Percentiles rank a stretch among this genome's conserved stretches.
phyloP scores from a whole-genome alignment of 2,888 invertebrate genomes.

The Lepidochrysops patricia region DNA sequence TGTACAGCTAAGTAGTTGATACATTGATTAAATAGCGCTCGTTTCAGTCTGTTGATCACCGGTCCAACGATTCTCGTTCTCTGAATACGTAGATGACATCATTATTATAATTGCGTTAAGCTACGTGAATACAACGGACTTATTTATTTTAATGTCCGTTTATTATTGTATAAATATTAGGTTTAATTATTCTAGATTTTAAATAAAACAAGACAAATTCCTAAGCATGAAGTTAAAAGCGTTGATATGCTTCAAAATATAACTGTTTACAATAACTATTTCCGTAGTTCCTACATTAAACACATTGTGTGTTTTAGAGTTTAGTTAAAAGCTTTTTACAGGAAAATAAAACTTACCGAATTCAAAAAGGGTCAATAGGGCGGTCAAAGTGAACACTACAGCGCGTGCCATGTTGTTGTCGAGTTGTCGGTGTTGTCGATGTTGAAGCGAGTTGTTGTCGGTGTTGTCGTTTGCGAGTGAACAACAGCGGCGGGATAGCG shows the following conservation, averaged over 20 bases:
- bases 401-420: constrained; percentile 44
- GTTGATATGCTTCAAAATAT: not conserved
- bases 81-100: not conserved
- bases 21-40: not conserved
- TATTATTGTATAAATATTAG: not conserved
- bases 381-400: constrained; percentile 43
- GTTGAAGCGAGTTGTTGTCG: constrained; percentile 29
- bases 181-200: not conserved
- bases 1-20: too few relatives aligned
- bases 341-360: constrained; percentile 47
- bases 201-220: too few relatives aligned
- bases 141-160: too few relatives aligned
- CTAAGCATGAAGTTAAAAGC: too few relatives aligned
- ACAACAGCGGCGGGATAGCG: constrained; percentile 35
- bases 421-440: constrained; percentile 28
- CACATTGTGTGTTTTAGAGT: too few relatives aligned
- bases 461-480: constrained; percentile 28
- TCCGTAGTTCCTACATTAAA: too few relatives aligned
- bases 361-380: constrained; percentile 53
- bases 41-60: not conserved
- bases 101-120: not conserved
- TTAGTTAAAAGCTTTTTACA: too few relatives aligned
- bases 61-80: not conserved
- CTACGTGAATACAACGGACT: not conserved
- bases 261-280: not conserved